Conservation (phyloP, 2,113 vertebrate species). For the Gulo gulo region DNA sequence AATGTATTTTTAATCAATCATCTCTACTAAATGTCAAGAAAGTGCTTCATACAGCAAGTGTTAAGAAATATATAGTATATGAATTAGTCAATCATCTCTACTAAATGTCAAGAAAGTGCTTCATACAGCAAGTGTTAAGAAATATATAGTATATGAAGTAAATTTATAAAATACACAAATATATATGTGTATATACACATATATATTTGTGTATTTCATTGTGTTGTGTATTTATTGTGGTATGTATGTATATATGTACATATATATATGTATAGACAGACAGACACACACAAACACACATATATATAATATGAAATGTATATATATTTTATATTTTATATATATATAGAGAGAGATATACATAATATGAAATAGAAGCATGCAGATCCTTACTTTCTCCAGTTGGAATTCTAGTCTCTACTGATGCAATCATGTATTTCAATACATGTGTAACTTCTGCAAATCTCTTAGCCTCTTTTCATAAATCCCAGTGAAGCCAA, state of each 20-base stretch:
- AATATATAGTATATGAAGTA: background rate
- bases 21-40: background rate
- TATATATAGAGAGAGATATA: too few species aligned
- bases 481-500: background rate
- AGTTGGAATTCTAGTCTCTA: background rate
- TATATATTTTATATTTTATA: too few species aligned
- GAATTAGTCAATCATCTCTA: background rate
- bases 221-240: background rate
- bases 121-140: background rate
- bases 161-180: background rate
- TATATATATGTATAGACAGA: background rate
- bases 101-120: background rate
- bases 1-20: background rate
- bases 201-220: background rate
- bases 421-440: background rate
- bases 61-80: background rate
- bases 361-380: background rate
- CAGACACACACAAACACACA: too few species aligned
- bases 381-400: background rate
- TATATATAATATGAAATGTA: too few species aligned
- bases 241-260: background rate
- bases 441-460: background rate
- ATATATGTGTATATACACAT: background rate
- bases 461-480: background rate
- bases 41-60: background rate